Evolutionary conservation across 2,888 invertebrate species (phyloP), one percentile per base, ranked within the genome.

Genomic region (Nymphalis c-album): DNA sequence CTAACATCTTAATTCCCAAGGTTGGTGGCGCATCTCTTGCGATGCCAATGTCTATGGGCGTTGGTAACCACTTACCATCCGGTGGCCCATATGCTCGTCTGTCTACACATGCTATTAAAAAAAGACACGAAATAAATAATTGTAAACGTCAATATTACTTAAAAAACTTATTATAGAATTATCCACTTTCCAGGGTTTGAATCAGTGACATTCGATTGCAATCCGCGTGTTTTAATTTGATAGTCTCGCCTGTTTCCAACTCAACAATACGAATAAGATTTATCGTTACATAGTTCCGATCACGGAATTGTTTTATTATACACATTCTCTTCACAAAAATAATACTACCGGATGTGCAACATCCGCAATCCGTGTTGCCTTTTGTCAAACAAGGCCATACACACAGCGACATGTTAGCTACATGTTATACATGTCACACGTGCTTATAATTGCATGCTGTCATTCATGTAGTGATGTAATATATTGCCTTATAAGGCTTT

Each of bases 381-480:
- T 71, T 65, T 71, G 69, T 69, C 63, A 68, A 35, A 53, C 71
- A 67, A 63, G 63, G 61, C 65, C 61, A 63, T 63, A 68, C 51
- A 62, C 60, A 57, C 58, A 62, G 62, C 60, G 17, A 55, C 67
- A 65, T 53, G 35, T 60, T 51, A 53, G 18, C 51, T 60, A 46
- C 60, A 65, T 58, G 53, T 60, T 63, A 67, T 60, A 69, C 64
- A 55, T 63, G 66, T 63, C 62, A 64, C 65, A 64, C 53, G 64
- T 64, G 64, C 69, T 64, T 69, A 69, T 67, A 69, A 70, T 69
- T 68, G 71, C 65, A 68, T n/a, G 51, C 67, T 60, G 69, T 68
- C 69, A 70, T 67, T 68, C 62, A 55, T 68, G 63, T 31, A 67
- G 63, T 68, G 68, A 68, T 48, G 68, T 64, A 60, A 60, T 60